A percentile compares a stretch with the other conserved stretches of the same genome.
These are phyloP conservation scores for Leptodactylus fuscus DNA, from an alignment of 2,113 vertebrate genomes.

Conservation along the genomic window DNA sequence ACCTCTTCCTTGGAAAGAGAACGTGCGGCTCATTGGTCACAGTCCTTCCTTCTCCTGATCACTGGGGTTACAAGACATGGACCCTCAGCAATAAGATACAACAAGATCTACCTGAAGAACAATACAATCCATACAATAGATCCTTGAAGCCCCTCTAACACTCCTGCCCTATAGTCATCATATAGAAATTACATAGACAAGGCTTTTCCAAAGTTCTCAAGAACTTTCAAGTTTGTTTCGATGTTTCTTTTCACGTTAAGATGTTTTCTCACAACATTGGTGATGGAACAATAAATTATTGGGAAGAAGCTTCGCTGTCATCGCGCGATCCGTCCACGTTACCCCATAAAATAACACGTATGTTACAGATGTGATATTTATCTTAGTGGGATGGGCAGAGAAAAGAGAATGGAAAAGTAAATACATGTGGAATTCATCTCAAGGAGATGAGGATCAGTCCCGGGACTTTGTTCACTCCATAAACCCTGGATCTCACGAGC, in stretches of 20 bases:
- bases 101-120: neutral
- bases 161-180: neutral
- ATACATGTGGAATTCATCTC: conserved; percentile 24
- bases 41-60: no score
- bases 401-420: conserved; percentile 27
- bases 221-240: neutral
- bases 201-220: neutral
- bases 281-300: neutral
- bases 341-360: neutral
- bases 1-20: no score
- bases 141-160: neutral
- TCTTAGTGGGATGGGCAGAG: neutral
- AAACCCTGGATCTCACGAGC: neutral
- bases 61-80: no score
- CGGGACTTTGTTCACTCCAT: neutral
- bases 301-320: neutral
- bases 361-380: conserved; percentile 11
- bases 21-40: no score
- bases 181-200: neutral
- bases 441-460: neutral
- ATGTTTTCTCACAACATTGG: neutral
- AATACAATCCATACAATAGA: no score
- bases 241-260: neutral
- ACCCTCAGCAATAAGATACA: no score
- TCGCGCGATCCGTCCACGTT: neutral